These are phyloP conservation scores for Amphipoea oculea DNA, from an alignment of 2,888 invertebrate species.

Conservation along the genomic window DNA sequence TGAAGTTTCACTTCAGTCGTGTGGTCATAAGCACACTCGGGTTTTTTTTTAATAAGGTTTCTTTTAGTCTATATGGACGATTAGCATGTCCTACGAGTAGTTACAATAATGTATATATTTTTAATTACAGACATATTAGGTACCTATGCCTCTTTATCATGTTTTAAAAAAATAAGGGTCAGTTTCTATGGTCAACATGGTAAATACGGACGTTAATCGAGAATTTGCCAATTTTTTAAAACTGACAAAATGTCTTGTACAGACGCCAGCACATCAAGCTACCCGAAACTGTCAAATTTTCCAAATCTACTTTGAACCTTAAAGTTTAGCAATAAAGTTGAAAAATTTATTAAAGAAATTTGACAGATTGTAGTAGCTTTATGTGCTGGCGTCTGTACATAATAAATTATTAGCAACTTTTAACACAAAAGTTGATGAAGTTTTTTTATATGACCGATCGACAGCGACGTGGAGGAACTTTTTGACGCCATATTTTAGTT, in stretches of 20 bases:
- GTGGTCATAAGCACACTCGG: no score
- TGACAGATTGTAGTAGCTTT: no score
- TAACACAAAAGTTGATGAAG: not conserved
- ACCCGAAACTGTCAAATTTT: no score
- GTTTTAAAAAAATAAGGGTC: not conserved
- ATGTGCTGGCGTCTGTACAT: not conserved
- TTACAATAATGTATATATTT: not conserved
- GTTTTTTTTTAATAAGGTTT: not conserved
- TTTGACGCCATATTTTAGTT: not conserved
- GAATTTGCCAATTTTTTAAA: not conserved
- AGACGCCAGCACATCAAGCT: no score
- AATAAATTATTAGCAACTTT: not conserved
- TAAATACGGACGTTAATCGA: not conserved
- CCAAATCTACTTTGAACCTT: no score
- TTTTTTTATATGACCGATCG: not conserved
- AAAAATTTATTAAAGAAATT: no score
- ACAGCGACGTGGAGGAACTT: not conserved
- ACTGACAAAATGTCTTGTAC: not conserved
- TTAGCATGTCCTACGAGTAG: not conserved
- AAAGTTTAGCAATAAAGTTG: no score
- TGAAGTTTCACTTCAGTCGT: no score
- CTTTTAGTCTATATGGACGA: not conserved
- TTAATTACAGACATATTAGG: not conserved
- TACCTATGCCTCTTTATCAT: no score
- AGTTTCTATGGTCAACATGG: not conserved